Base-by-base conservation (phyloP, 2,797 vertebrate genomes). In the Hydrocynus forskahlii region DNA sequence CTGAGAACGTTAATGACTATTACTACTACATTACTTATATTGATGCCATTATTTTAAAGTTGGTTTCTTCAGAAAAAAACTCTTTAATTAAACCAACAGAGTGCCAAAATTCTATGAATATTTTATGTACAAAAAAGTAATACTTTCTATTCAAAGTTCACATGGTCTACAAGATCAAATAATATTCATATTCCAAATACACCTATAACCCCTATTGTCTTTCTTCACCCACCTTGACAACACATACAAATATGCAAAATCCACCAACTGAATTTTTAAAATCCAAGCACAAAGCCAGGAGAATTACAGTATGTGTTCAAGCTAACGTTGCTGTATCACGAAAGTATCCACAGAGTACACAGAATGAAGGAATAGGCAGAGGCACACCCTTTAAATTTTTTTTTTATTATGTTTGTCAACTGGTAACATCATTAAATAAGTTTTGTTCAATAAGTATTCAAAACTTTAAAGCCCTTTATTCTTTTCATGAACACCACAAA, bases 401-500 rank as follows among this genome's bases (percentile, higher is more conserved):
- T 35, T 35, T 92, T 93, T 89, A 87, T 92, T 93, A 88, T 84
- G 82, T 87, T 87, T 86, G 71, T 88, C 86, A 82, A 81, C 85
- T 75, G 12, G 16, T 91, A 90, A 57, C n/a, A 83, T 52, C 40
- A 81, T 81, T 59, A 80, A 83, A 86, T 85, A 68, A 90, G 82
- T 76, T 77, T 81, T 84, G 89, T 81, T 83, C 85, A 79, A 90
- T 71, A 81, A 87, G 73, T 75, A 76, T 86, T 90, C 29, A 77
- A 88, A 89, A 88, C 90, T 79, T 83, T 88, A 84, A 85, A 91
- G 91, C 86, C 88, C 86, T 91, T 90, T 83, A 78, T 87, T 84
- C 43, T 82, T 77, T 84, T 79, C 60, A 89, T 81, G 84, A 82
- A 73, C 80, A 67, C 81, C 88, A 70, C 80, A 76, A 87, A 87